Percentiles rank a stretch among this genome's conserved stretches.
phyloP scores from a whole-genome alignment of 2,888 invertebrate genomes.

The Tiliacea citrago region DNA sequence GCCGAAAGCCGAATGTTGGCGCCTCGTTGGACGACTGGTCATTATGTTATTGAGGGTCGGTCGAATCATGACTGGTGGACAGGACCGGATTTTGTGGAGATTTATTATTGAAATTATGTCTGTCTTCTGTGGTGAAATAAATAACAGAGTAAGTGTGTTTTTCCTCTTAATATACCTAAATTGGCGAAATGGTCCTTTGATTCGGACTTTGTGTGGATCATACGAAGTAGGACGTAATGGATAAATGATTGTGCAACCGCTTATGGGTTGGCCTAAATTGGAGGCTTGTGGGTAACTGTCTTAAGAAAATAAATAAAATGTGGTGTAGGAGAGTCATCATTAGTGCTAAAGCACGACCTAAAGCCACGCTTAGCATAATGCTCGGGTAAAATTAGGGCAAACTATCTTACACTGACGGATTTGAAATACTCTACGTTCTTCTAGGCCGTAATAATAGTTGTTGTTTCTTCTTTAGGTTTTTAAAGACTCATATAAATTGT shows the following conservation, averaged over 20 bases:
- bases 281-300: no score
- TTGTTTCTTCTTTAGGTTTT: neutral
- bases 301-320: neutral
- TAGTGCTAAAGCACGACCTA: slow-evolving; percentile 39
- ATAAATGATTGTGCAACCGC: neutral
- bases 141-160: slow-evolving; percentile 34
- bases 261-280: no score
- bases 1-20: slow-evolving; percentile 85
- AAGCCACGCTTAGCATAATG: slow-evolving; percentile 23
- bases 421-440: neutral
- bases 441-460: no score
- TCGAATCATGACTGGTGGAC: slow-evolving; percentile 74
- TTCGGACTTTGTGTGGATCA: neutral
- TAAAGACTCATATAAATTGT: no score
- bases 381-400: slow-evolving; percentile 1
- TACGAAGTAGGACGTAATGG: neutral
- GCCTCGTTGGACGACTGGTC: slow-evolving; percentile 83
- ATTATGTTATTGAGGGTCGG: slow-evolving; percentile 84
- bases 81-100: slow-evolving; percentile 71
- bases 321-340: slow-evolving; percentile 1
- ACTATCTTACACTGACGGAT: neutral
- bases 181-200: slow-evolving; percentile 21
- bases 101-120: slow-evolving; percentile 56
- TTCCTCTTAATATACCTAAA: slow-evolving; percentile 10
- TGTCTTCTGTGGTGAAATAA: slow-evolving; percentile 41